Conservation (phyloP, 2,888 invertebrate species). For the Lepidocyrtinus sp. region DNA sequence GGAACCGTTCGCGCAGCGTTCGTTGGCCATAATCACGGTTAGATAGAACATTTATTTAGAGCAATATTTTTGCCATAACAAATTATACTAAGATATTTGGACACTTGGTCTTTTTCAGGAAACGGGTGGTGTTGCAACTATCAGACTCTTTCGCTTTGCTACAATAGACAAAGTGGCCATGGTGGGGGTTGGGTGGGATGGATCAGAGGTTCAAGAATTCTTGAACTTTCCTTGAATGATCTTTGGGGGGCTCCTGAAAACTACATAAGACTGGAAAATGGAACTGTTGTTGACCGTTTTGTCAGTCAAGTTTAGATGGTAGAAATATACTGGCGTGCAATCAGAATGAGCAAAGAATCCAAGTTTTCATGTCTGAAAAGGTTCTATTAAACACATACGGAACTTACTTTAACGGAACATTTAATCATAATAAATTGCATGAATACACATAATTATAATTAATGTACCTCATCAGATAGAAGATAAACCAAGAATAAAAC, state of each 20-base stretch:
- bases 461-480: too few species aligned
- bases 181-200: conserved; percentile 63
- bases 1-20: conserved; percentile 58
- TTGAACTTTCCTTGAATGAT: conserved; percentile 28
- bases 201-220: conserved; percentile 56
- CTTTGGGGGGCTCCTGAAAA: conserved; percentile 49
- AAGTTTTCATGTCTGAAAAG: too few species aligned
- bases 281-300: conserved; percentile 48
- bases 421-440: too few species aligned
- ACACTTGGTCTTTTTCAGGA: conserved; percentile 29
- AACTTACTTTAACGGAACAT: too few species aligned
- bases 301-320: conserved; percentile 28
- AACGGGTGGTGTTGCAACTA: conserved; percentile 66
- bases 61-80: background rate
- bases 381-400: too few species aligned
- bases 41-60: too few species aligned
- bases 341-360: too few species aligned
- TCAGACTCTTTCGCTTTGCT: conserved; percentile 50
- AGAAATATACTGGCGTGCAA: too few species aligned
- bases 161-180: conserved; percentile 63
- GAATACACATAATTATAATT: too few species aligned
- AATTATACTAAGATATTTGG: background rate
- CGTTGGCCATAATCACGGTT: conserved; percentile 65
- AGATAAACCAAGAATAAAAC: too few species aligned
- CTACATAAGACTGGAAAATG: conserved; percentile 60